phyloP scores from a whole-genome alignment of 2,888 invertebrate species.

The Drosophila incognita region DNA sequence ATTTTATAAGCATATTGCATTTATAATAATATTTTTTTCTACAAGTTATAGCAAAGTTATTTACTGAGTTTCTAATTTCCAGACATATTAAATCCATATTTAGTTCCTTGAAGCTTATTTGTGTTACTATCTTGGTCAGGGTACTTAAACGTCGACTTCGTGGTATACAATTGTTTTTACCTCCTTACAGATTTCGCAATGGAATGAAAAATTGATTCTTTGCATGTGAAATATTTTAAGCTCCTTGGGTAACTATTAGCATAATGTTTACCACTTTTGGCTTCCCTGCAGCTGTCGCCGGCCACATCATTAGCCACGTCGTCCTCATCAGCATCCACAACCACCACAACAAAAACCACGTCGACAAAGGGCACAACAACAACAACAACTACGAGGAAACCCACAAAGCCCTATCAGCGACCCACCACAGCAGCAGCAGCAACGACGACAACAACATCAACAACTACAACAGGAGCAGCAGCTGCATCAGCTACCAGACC shows the following conservation, averaged over 20 bases:
- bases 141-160: slow-evolving; percentile 22
- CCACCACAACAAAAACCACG: slow-evolving; percentile 56
- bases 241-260: slow-evolving; percentile 71
- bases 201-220: slow-evolving; percentile 83
- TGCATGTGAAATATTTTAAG: slow-evolving; percentile 72
- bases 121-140: slow-evolving; percentile 7
- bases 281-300: slow-evolving; percentile 76
- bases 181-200: slow-evolving; percentile 67
- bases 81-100: not conserved
- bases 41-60: too few species aligned
- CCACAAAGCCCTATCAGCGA: slow-evolving; percentile 67
- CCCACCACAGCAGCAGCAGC: slow-evolving; percentile 57
- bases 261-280: slow-evolving; percentile 76
- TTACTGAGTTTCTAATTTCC: not conserved
- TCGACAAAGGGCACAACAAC: slow-evolving; percentile 69
- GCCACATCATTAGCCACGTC: slow-evolving; percentile 77
- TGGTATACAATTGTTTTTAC: not conserved
- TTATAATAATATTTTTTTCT: not conserved
- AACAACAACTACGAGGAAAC: slow-evolving; percentile 49
- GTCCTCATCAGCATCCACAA: slow-evolving; percentile 58
- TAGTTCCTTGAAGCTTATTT: not conserved
- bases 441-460: slow-evolving; percentile 54
- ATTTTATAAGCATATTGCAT: not conserved
- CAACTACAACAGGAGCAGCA: slow-evolving; percentile 65
- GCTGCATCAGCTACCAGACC: slow-evolving; percentile 63